Evolutionary conservation across 2,113 vertebrate species (phyloP), one percentile per base, ranked within the genome.

Genomic region (Hylia prasina): DNA sequence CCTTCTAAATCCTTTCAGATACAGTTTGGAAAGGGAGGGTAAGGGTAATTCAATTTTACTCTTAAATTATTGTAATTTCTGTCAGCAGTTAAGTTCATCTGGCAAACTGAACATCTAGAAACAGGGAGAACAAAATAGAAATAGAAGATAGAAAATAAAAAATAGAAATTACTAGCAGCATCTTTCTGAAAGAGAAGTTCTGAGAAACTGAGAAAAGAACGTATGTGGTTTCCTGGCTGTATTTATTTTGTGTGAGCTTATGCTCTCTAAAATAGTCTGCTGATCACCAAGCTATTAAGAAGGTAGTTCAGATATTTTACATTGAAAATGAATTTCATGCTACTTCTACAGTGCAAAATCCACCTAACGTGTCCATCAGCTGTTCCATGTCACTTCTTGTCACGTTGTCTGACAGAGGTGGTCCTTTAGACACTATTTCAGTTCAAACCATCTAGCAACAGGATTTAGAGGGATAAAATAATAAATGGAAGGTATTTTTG

Each of bases 31-130:
- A 81, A 25, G 33, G 39, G 20, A 94, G 79, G 61, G 57, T 61
- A 89, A 45, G n/a, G 66, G 53, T 92, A 96, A 96, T 89, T 93
- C 19, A 76, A 89, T 95, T 96, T 93, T 72, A 71, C 68, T 94
- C 92, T 87, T 68, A 79, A 94, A 93, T 93, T 90, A 94, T 94
- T 85, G 31, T 31, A 85, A 94, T 93, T 87, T 94, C 77, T 94
- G 69, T 60, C 73, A 47, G 53, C 85, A 94, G 94, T 94, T 82
- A 64, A 72, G 50, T 77, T 96, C 45, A 65, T 85, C 89, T 96
- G 91, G 84, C 48, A 87, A 91, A 54, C 61, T 69, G 89, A 96
- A 82, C 66, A 76, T 48, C 25, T 89, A 79, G 70, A 68, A 96
- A 91, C 73, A 87, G 33, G 45, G 70, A 68, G 91, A 96, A 91